Evolutionary conservation across 1,140 invertebrate species (phyloP).

Genomic region (Heterodera carotae): DNA sequence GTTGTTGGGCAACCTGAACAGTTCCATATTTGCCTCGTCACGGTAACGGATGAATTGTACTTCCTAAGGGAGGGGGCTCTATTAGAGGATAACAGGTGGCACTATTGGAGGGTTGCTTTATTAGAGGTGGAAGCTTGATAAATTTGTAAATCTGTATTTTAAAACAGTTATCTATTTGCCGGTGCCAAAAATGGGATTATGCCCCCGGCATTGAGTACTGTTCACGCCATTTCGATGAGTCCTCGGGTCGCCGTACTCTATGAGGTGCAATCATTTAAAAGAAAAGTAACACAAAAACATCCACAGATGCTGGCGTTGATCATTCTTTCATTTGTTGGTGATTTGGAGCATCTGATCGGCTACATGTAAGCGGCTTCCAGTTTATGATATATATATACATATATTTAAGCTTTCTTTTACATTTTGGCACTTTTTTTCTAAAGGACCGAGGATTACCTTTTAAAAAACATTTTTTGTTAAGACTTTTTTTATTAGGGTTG

Average conservation of each 20-base stretch:
- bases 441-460: too few relatives aligned
- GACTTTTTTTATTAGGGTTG: too few relatives aligned
- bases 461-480: too few relatives aligned
- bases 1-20: conserved; percentile 57
- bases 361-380: conserved; percentile 48
- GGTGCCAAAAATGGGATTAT: conserved; percentile 48
- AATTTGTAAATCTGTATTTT: too few relatives aligned
- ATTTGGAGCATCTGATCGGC: conserved; percentile 57
- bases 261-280: conserved; percentile 43
- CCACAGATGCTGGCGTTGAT: conserved; percentile 50
- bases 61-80: too few relatives aligned
- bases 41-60: too few relatives aligned
- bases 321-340: conserved; percentile 54
- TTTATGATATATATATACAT: too few relatives aligned
- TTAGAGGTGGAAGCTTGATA: too few relatives aligned
- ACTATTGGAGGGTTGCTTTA: too few relatives aligned
- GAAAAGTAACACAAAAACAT: conserved; percentile 16
- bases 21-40: conserved; percentile 54
- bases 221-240: conserved; percentile 44
- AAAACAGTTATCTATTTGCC: conserved; percentile 49
- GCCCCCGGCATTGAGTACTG: conserved; percentile 43
- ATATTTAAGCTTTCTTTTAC: too few relatives aligned
- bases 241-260: conserved; percentile 53
- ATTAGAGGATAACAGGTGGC: too few relatives aligned
- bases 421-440: too few relatives aligned